These are phyloP conservation scores for Spodoptera litura DNA, from an alignment of 1,140 invertebrate genomes.

Conservation along the genomic window DNA sequence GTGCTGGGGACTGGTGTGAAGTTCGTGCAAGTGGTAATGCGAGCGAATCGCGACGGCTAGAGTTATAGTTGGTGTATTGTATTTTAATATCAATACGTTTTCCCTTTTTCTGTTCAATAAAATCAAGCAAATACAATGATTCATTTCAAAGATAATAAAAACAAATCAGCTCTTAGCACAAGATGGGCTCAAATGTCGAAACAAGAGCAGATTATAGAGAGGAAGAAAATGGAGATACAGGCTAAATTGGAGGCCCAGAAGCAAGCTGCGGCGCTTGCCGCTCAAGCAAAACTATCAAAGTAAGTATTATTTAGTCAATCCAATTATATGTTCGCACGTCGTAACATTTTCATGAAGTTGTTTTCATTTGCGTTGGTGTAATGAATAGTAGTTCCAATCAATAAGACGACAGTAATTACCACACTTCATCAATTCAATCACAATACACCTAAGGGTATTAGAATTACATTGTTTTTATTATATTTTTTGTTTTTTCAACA, in stretches of 20 bases:
- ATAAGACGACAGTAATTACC: no score
- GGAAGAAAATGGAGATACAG: conserved; percentile 89
- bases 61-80: no score
- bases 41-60: background rate
- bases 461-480: no score
- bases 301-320: conserved; percentile 52
- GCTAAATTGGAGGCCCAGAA: conserved; percentile 82
- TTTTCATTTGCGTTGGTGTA: background rate
- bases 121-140: conserved; percentile 62
- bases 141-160: conserved; percentile 80
- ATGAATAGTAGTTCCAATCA: no score
- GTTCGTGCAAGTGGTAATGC: background rate
- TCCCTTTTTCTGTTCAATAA: background rate
- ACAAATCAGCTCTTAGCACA: conserved; percentile 82
- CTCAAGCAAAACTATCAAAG: conserved; percentile 78
- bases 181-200: conserved; percentile 92
- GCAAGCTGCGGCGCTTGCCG: conserved; percentile 79
- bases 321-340: conserved; percentile 4
- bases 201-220: conserved; percentile 92
- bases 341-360: conserved; percentile 14
- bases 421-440: no score
- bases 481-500: no score
- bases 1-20: background rate
- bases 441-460: no score
- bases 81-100: conserved; percentile 4